Conservation (phyloP, 2,888 invertebrate genomes). For the Drosophila maculinotata region DNA sequence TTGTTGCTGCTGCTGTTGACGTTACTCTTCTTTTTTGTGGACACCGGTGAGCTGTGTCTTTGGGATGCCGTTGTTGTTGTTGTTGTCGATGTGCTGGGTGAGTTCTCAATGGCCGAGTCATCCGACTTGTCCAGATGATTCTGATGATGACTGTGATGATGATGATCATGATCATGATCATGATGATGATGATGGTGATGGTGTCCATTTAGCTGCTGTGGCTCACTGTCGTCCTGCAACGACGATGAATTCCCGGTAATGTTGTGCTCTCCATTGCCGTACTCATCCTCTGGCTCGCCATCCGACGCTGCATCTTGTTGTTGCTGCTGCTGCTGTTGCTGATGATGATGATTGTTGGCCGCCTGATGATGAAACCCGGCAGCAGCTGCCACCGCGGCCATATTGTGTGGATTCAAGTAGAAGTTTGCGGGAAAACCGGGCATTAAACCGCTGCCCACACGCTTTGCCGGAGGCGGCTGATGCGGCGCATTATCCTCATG, state of each 20-base stretch:
- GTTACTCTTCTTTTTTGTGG: constrained; percentile 75
- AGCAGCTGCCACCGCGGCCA: constrained; percentile 68
- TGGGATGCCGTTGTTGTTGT: constrained; percentile 67
- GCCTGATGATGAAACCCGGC: constrained; percentile 65
- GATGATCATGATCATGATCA: constrained; percentile 35
- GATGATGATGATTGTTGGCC: constrained; percentile 46
- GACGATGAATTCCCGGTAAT: constrained; percentile 72
- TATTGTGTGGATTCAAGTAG: constrained; percentile 78
- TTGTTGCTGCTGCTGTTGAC: constrained; percentile 52
- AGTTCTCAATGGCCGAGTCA: constrained; percentile 83
- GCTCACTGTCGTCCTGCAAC: constrained; percentile 65
- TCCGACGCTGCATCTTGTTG: constrained; percentile 71
- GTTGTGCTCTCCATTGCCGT: constrained; percentile 68
- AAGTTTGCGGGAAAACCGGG: constrained; percentile 76
- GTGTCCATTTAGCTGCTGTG: constrained; percentile 72
- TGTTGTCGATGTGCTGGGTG: constrained; percentile 80
- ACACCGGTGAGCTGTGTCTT: constrained; percentile 77
- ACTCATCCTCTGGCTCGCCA: constrained; percentile 73
- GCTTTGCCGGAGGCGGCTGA: constrained; percentile 88
- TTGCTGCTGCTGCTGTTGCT: constrained; percentile 41
- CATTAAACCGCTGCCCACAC: constrained; percentile 77
- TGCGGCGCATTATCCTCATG: constrained; percentile 82
- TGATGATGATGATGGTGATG: constrained; percentile 54
- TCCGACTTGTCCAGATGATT: constrained; percentile 80
- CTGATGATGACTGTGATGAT: constrained; percentile 45